Evolutionary conservation across 2,113 vertebrate genomes (phyloP).

Genomic region (Kryptolebias marmoratus): DNA sequence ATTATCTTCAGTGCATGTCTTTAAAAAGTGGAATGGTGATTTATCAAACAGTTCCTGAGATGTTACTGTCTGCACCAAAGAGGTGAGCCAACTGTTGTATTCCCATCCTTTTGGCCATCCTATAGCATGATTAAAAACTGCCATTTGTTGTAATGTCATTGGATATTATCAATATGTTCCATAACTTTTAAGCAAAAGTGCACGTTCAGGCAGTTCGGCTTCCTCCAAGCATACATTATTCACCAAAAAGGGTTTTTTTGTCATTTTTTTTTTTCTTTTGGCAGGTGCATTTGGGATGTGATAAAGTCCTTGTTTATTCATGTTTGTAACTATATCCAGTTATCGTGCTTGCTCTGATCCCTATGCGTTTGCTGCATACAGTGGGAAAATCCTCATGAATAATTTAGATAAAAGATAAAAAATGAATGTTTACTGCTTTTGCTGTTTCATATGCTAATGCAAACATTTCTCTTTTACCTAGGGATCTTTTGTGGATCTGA

Average conservation of each 20-base stretch:
- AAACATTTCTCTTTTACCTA: conserved; percentile 57
- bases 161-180: conserved; percentile 19
- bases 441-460: conserved; percentile 71
- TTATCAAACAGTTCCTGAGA: background rate
- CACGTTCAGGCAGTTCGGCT: background rate
- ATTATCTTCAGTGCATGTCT: background rate
- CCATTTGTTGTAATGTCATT: conserved; percentile 11
- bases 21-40: conserved; percentile 2
- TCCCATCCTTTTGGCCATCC: background rate
- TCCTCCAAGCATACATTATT: conserved; percentile 7
- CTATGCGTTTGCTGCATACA: conserved; percentile 49
- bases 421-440: conserved; percentile 65
- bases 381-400: conserved; percentile 67
- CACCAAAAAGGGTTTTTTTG: background rate
- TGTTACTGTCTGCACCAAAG: conserved; percentile 7
- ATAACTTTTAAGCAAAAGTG: conserved; percentile 10
- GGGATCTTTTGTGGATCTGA: conserved; percentile 62
- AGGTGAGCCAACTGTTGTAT: background rate
- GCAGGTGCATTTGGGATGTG: conserved; percentile 17
- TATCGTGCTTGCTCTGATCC: conserved; percentile 47
- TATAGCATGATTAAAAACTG: conserved; percentile 10
- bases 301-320: conserved; percentile 53
- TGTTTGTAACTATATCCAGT: conserved; percentile 43
- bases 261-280: conserved; percentile 1
- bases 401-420: conserved; percentile 72